Base-by-base conservation (phyloP, 2,113 vertebrate species). In the Petrocephalus zakoni region DNA sequence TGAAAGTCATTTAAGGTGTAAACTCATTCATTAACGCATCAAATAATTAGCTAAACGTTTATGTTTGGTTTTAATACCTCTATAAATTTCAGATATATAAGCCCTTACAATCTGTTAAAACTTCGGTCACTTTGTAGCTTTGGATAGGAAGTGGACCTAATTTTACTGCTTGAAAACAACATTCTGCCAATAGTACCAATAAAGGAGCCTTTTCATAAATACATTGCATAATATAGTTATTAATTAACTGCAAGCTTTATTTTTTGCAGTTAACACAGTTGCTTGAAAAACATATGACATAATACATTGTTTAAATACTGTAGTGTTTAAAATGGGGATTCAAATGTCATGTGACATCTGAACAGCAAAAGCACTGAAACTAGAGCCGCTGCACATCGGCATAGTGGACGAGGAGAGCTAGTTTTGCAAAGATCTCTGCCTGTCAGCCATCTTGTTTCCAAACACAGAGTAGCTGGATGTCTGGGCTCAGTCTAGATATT, bases 81-180 rank as follows among this genome's bases (percentile, higher is more conserved):
- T 51, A 34, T 25, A 85, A 53, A 34, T 85, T 55, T 42, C 52
- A n/a, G 37, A 17, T 37, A 9, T 37, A 83, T 49, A 49, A n/a
- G 72, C 72, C 42, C 46, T n/a, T 49, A 34, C 84, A 55, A 56
- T 55, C 49, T 55, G 7, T 86, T 55, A 53, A 85, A 9, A 85
- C 7, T 29, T n/a, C 34, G 83, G 25, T 15, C 2, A 1, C 15
- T 53, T 86, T 86, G n/a, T 55, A 49, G 21, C 82, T 25, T 21
- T 29, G 47, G 82, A 84, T 19, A 51, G 46, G 2, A 83, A 51
- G 22, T 21, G n/a, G n/a, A 52, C 49, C 10, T 52, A 51, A 22
- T 84, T 84, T 85, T 85, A 85, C 82, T 10, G 82, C 82, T 51
- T 85, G 72, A 78, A 78, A 78, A 85, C 25, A 34, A 34, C 55